Conservation (phyloP, 2,888 invertebrate species). For the Gnatocerus cornutus region DNA sequence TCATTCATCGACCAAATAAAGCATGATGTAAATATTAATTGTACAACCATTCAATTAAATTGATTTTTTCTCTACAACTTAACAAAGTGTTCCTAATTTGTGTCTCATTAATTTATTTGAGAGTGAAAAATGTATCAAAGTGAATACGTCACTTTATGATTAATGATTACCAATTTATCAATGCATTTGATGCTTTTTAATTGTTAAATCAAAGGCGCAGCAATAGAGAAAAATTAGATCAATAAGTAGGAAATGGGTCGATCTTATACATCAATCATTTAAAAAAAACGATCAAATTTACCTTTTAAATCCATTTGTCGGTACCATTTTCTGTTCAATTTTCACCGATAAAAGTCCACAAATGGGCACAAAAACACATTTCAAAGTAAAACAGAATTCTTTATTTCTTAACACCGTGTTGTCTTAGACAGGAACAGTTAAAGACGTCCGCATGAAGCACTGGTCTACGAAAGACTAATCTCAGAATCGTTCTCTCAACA, state of each 20-base stretch:
- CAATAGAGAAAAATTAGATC: slow-evolving; percentile 41
- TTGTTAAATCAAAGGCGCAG: slow-evolving; percentile 30
- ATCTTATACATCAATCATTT: slow-evolving; percentile 3
- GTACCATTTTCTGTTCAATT: slow-evolving; percentile 21
- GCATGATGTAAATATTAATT: neutral
- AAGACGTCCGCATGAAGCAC: slow-evolving; percentile 30
- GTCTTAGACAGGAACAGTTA: slow-evolving; percentile 15
- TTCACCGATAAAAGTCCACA: slow-evolving; percentile 3
- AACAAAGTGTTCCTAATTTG: neutral
- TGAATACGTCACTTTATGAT: slow-evolving; percentile 14
- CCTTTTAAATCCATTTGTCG: slow-evolving; percentile 2
- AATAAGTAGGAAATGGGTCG: slow-evolving; percentile 28
- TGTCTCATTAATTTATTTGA: slow-evolving; percentile 13
- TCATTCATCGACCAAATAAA: too few relatives aligned
- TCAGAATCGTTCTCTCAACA: slow-evolving; percentile 22
- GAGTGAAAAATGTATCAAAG: neutral
- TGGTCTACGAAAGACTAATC: slow-evolving; percentile 33
- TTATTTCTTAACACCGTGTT: slow-evolving; percentile 33
- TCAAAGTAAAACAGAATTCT: slow-evolving; percentile 18
- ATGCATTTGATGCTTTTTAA: slow-evolving; percentile 33
- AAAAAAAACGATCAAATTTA: neutral
- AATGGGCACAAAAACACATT: slow-evolving; percentile 32
- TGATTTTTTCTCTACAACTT: neutral
- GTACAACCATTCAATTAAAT: slow-evolving; percentile 11
- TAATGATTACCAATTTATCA: slow-evolving; percentile 36